A percentile compares a stretch with the other conserved stretches of the same genome.
phyloP scores from a whole-genome alignment of 2,113 vertebrate genomes.

The Bufo bufo region DNA sequence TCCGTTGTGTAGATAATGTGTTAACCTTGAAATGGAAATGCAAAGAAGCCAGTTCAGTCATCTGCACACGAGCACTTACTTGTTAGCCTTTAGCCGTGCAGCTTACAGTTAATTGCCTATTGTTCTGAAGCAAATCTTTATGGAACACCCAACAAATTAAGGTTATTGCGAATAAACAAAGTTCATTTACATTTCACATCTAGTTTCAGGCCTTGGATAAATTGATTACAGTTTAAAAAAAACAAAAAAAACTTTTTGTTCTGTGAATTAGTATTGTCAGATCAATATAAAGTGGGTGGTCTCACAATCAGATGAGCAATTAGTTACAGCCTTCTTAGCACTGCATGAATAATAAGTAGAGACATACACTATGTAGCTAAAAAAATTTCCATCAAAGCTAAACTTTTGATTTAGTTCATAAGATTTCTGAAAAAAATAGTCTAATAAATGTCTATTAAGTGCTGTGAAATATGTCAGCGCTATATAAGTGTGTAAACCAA shows the following conservation, averaged over 20 bases:
- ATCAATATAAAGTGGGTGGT: constrained; percentile 54
- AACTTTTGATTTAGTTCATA: not conserved
- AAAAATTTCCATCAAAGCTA: not conserved
- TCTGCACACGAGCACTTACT: constrained; percentile 45
- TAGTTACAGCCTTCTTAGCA: constrained; percentile 48
- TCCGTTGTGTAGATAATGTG: constrained; percentile 12
- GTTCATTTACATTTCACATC: constrained; percentile 58
- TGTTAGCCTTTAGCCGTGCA: constrained; percentile 51
- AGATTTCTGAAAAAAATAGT: not conserved
- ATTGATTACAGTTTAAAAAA: constrained; percentile 53
- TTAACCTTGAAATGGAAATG: constrained; percentile 54
- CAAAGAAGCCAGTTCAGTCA: constrained; percentile 52
- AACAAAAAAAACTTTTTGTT: constrained; percentile 37
- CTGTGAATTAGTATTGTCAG: constrained; percentile 54
- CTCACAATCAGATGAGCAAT: constrained; percentile 51
- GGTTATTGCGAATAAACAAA: constrained; percentile 58
- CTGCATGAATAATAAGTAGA: constrained; percentile 52
- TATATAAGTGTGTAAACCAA: too few relatives aligned
- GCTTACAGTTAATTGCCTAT: constrained; percentile 58
- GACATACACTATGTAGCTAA: constrained; percentile 2
- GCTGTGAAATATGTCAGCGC: too few relatives aligned
- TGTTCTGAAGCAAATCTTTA: constrained; percentile 52
- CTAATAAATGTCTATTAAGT: too few relatives aligned
- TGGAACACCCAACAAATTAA: constrained; percentile 54
- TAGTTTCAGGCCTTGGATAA: constrained; percentile 54